Evolutionary conservation across 2,797 vertebrate species (phyloP), one percentile per base, ranked within the genome.

Genomic region (Danio tinwini): DNA sequence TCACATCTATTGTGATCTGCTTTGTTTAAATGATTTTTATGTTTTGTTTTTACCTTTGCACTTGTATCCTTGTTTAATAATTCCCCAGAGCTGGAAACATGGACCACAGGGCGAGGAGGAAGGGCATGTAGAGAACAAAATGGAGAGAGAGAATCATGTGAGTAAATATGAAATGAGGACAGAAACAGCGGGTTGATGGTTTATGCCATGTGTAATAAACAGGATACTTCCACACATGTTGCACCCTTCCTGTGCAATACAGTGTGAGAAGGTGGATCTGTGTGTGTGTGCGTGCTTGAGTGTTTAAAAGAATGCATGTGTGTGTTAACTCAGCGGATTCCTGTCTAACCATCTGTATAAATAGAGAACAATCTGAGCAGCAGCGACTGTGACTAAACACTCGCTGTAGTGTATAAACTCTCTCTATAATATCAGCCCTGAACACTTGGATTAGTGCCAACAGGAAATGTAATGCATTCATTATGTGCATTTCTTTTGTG

Each of bases 61-160:
- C 92, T 97, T 99, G 93, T 95, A 97, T 88, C 98, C 98, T 92
- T 99, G 98, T 89, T 98, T 99, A 93, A 99, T 98, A 92, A 99
- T 97, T 79, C 98, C 97, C 98, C 98, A 99, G 76, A 99, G 96
- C 98, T 99, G 93, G 80, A 87, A 81, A 87, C 83, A 59, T 5
- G 86, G 89, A 87, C 87, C 76, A 89, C 88, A 81, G 84, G 56
- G 76, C 73, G 88, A 89, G 84, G 50, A 59, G 72, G 59, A 85
- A 80, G 77, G 81, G 70, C 11, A 78, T 81, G 85, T 82, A 82
- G 86, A 88, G 81, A 89, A 88, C 85, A 81, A 85, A 29, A 73
- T 55, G 90, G 86, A 87, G 89, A 89, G 71, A 90, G 91, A 91
- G 87, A 92, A 88, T 87, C 84, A 86, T 76, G 42, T 76, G 17